Conservation (phyloP, 2,113 vertebrate species). For the Centrocercus urophasianus region DNA sequence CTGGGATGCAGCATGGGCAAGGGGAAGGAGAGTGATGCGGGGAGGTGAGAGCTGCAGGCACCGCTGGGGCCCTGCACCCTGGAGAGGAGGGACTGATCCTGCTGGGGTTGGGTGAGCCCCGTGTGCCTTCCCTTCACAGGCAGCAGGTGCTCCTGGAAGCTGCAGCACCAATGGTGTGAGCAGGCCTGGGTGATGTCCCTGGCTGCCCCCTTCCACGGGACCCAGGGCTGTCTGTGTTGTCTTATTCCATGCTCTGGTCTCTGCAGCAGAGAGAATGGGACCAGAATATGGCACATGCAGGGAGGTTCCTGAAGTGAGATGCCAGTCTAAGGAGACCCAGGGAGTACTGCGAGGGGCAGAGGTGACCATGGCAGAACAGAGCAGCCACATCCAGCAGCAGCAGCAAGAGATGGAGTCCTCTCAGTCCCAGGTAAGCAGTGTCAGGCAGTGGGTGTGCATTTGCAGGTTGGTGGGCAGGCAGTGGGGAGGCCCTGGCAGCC, state of each 20-base stretch:
- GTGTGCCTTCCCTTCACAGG: not conserved
- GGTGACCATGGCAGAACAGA: constrained; percentile 49
- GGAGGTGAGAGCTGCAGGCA: not conserved
- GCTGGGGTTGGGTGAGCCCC: not conserved
- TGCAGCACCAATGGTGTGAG: not conserved
- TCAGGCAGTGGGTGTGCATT: rapidly evolving
- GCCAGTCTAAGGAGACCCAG: constrained; percentile 57
- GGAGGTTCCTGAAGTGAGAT: constrained; percentile 31
- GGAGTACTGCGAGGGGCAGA: constrained; percentile 54
- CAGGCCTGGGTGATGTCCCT: not conserved
- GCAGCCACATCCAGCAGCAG: constrained; percentile 12
- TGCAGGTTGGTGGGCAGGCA: not conserved
- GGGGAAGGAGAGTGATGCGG: not conserved
- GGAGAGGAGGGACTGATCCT: not conserved
- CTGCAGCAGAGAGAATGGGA: constrained; percentile 10
- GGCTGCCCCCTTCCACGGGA: not conserved
- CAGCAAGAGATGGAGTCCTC: constrained; percentile 52
- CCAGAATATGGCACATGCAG: constrained; percentile 14
- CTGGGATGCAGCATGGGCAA: rapidly evolving
- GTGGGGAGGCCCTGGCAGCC: not conserved
- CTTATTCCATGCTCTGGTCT: not conserved
- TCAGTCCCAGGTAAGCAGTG: constrained; percentile 55
- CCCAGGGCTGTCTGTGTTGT: not conserved
- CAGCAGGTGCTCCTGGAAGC: not conserved
- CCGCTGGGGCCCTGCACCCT: rapidly evolving